Evolutionary conservation across 1,140 invertebrate species (phyloP).

Genomic region (Drosophila santomea): DNA sequence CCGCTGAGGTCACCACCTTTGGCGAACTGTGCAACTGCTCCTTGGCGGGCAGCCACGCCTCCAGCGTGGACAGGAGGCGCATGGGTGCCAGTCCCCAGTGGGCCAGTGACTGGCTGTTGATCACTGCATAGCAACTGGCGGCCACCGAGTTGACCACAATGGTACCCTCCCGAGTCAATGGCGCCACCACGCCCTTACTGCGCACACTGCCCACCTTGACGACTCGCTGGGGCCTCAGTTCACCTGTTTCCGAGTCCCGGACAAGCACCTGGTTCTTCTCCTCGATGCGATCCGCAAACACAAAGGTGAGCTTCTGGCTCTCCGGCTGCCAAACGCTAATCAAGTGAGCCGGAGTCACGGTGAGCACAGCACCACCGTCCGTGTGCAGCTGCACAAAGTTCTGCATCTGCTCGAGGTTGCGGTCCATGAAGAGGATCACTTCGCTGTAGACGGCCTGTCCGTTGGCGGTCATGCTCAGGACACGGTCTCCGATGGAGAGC

Average conservation of each 20-base stretch:
- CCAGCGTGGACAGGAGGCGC: slow-evolving; percentile 86
- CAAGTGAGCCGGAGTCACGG: slow-evolving; percentile 94
- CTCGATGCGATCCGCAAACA: slow-evolving; percentile 87
- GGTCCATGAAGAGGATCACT: slow-evolving; percentile 95
- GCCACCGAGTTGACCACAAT: slow-evolving; percentile 95
- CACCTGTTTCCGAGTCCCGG: slow-evolving; percentile 83
- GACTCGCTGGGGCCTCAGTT: slow-evolving; percentile 88
- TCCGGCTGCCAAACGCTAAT: slow-evolving; percentile 86
- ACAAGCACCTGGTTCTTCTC: slow-evolving; percentile 85
- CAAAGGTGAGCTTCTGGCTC: slow-evolving; percentile 78
- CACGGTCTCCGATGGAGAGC: slow-evolving; percentile 91
- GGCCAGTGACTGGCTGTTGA: slow-evolving; percentile 93
- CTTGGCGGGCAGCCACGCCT: slow-evolving; percentile 72
- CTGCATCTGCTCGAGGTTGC: slow-evolving; percentile 88
- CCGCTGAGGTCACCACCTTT: slow-evolving; percentile 32
- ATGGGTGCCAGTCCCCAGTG: slow-evolving; percentile 94
- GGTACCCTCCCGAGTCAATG: slow-evolving; percentile 93
- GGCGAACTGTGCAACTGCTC: slow-evolving; percentile 47
- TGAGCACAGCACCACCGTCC: slow-evolving; percentile 89
- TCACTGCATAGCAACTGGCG: slow-evolving; percentile 97
- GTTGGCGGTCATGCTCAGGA: slow-evolving; percentile 90
- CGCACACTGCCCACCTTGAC: slow-evolving; percentile 86
- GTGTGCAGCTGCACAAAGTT: slow-evolving; percentile 91
- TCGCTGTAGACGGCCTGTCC: slow-evolving; percentile 92
- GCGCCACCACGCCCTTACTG: slow-evolving; percentile 93